Evolutionary conservation across 2,888 invertebrate species (phyloP), one percentile per base, ranked within the genome.

Genomic region (Euphydryas editha): DNA sequence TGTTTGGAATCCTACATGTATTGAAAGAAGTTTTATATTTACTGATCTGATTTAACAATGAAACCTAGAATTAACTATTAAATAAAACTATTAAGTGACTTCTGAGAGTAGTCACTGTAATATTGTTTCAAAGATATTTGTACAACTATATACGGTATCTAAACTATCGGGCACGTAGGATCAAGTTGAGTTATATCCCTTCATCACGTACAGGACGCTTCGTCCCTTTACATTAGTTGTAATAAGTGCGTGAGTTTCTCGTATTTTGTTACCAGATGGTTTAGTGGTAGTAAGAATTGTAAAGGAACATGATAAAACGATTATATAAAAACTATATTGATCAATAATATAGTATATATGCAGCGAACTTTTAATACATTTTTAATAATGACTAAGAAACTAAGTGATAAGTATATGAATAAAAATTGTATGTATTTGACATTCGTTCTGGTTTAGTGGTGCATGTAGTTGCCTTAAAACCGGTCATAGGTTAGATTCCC

Each of bases 181-280:
- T 20, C 37, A 47, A 59, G 63, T 54, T 64, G 61, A 69, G 60
- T 64, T 69, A 67, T 67, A 59, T 59, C 58, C 46, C 54, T 42
- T 46, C 39, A 47, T 67, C 69, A 69, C 69, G 69, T 58, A 67
- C 69, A 30, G 46, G 58, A 54, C 61, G 54, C 39, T n/a, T 11
- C 63, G 69, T 64, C 69, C 69, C 69, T 69, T 69, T 47, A 64
- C 63, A 47, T 30, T 51, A 54, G 54, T 58, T 67, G 56, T 64
- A 69, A 69, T 64, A 69, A 69, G 64, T 68, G 68, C 59, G 61
- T 61, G 67, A 67, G 69, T 67, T 67, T 63, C 64, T 57, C 42
- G 21, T 54, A 47, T 64, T 58, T 30, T 39, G 55, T 24, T 60
- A 55, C 60, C 69, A 69, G 64, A 69, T 67, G 67, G 21, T 54